Conservation (phyloP, 2,888 invertebrate species). For the Acrobeloides nanus region DNA sequence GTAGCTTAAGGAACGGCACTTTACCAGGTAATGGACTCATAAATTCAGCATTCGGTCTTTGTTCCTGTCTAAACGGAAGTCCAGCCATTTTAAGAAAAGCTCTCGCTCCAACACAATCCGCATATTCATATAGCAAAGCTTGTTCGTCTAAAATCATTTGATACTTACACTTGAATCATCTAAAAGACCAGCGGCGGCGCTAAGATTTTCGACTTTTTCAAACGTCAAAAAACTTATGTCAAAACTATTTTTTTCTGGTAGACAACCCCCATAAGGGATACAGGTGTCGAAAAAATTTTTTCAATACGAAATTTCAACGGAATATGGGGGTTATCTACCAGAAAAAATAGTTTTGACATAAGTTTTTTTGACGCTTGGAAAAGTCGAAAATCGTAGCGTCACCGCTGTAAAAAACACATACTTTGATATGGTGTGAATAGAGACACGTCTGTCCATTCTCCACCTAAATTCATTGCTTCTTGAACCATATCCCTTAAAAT, state of each 20-base stretch:
- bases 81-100: slow-evolving; percentile 86
- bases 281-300: too few relatives aligned
- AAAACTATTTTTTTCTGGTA: too few relatives aligned
- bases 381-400: too few relatives aligned
- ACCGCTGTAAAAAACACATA: too few relatives aligned
- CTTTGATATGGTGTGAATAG: slow-evolving; percentile 39
- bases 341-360: too few relatives aligned
- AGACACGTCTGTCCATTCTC: slow-evolving; percentile 40
- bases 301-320: too few relatives aligned
- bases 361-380: too few relatives aligned
- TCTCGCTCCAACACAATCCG: slow-evolving; percentile 84
- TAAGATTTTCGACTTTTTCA: too few relatives aligned
- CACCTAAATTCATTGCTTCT: slow-evolving; percentile 32
- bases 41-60: slow-evolving; percentile 81
- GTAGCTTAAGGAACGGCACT: slow-evolving; percentile 84
- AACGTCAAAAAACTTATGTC: too few relatives aligned
- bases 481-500: slow-evolving; percentile 13
- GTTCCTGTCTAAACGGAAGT: slow-evolving; percentile 72
- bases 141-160: slow-evolving; percentile 66
- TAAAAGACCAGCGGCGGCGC: too few relatives aligned
- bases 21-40: slow-evolving; percentile 82
- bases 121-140: slow-evolving; percentile 83
- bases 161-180: not conserved
- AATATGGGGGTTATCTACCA: too few relatives aligned
- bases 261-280: too few relatives aligned